Percentiles rank a stretch among this genome's conserved stretches.
These are phyloP conservation scores for Auanema sp. DNA, from an alignment of 2,888 invertebrate species.

Conservation along the genomic window DNA sequence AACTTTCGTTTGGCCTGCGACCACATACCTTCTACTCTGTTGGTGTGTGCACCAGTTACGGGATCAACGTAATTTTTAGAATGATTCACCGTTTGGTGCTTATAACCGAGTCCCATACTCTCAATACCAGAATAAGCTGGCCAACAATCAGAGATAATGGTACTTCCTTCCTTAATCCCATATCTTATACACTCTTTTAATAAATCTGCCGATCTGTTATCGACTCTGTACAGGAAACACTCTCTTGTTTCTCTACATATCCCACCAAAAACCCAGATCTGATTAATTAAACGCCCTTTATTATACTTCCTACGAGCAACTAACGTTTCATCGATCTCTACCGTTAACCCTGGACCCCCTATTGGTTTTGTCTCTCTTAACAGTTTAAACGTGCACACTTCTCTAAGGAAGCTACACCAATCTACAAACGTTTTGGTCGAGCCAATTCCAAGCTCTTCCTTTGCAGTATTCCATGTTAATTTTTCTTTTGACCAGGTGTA, in stretches of 20 bases:
- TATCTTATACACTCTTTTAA: background rate
- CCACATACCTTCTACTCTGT: background rate
- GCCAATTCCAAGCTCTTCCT: too few relatives aligned
- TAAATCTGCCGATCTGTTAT: background rate
- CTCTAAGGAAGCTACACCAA: too few relatives aligned
- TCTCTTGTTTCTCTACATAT: conserved; percentile 1
- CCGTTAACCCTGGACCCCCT: conserved; percentile 1
- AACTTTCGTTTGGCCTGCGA: background rate
- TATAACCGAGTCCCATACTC: too few relatives aligned
- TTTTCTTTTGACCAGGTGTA: too few relatives aligned
- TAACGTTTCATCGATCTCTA: conserved; percentile 10
- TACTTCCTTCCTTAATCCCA: background rate
- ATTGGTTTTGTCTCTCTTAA: too few relatives aligned
- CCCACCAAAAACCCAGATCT: conserved; percentile 1
- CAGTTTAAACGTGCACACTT: too few relatives aligned
- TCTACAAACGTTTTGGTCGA: too few relatives aligned
- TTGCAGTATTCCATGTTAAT: too few relatives aligned
- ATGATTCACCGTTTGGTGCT: background rate
- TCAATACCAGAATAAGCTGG: background rate
- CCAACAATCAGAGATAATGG: background rate
- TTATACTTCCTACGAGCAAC: conserved; percentile 3
- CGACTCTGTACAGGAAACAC: background rate
- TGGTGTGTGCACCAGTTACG: background rate
- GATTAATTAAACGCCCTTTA: background rate
- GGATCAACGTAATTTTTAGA: background rate